phyloP scores from a whole-genome alignment of 92 coral and sea anemone genomes.

The Siderastrea siderea region DNA sequence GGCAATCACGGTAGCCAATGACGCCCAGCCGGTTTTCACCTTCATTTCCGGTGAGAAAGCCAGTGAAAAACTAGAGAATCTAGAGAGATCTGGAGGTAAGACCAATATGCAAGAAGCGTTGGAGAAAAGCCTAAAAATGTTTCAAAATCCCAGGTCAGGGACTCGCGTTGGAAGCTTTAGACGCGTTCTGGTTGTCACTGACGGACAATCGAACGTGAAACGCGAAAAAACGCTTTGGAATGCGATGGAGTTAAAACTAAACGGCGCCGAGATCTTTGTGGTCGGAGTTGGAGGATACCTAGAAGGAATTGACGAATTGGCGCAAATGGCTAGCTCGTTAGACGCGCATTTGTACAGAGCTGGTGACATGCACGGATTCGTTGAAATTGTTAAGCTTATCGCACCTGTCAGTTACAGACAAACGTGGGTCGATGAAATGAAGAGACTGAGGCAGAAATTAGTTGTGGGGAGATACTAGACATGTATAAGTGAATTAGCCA shows the following conservation, averaged over 20 bases:
- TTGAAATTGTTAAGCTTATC: slow-evolving; percentile 81
- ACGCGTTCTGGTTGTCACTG: slow-evolving; percentile 82
- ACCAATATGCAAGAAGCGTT: slow-evolving; percentile 89
- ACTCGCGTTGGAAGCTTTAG: slow-evolving; percentile 70
- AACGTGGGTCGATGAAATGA: slow-evolving; percentile 23
- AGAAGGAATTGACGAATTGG: slow-evolving; percentile 80
- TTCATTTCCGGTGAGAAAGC: slow-evolving; percentile 67
- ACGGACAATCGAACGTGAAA: slow-evolving; percentile 85
- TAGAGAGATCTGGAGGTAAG: slow-evolving; percentile 83
- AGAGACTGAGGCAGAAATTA: slow-evolving; percentile 3
- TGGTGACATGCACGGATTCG: slow-evolving; percentile 74
- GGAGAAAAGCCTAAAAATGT: slow-evolving; percentile 63
- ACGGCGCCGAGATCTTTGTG: slow-evolving; percentile 83
- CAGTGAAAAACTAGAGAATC: slow-evolving; percentile 50
- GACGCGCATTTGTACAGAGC: slow-evolving; percentile 88
- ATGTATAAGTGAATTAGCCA: no score
- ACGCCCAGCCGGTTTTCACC: slow-evolving; percentile 59
- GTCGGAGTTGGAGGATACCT: slow-evolving; percentile 85
- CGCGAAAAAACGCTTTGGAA: slow-evolving; percentile 62
- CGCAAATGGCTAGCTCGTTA: slow-evolving; percentile 78
- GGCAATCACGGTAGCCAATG: slow-evolving; percentile 79
- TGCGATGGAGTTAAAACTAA: slow-evolving; percentile 70
- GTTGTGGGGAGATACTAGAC: slow-evolving; percentile 15
- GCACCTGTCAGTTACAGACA: slow-evolving; percentile 57
- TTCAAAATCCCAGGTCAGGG: slow-evolving; percentile 52